These are phyloP conservation scores for Metridium senile DNA, from an alignment of 92 coral and sea anemone species.

Conservation along the genomic window DNA sequence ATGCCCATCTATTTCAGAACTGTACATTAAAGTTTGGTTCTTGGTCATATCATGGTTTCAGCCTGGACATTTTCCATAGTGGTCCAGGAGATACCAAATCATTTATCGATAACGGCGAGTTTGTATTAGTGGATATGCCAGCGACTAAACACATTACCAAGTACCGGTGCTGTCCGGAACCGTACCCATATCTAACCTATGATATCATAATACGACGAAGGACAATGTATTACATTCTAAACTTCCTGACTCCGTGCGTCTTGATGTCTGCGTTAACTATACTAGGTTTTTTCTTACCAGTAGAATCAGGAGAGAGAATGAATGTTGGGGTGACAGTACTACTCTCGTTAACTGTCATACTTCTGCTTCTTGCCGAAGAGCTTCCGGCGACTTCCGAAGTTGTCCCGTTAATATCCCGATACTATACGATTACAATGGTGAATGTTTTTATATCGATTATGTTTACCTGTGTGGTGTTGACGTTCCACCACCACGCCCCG, in stretches of 20 bases:
- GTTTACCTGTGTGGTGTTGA: constrained; percentile 84
- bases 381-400: constrained; percentile 96
- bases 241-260: constrained; percentile 83
- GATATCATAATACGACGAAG: constrained; percentile 75
- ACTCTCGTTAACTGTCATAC: constrained; percentile 78
- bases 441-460: constrained; percentile 84
- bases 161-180: constrained; percentile 89
- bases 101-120: constrained; percentile 87
- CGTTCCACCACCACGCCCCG: constrained; percentile 87
- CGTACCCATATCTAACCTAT: constrained; percentile 76
- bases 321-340: constrained; percentile 88
- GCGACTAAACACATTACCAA: constrained; percentile 67
- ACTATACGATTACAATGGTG: constrained; percentile 88
- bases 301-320: constrained; percentile 92
- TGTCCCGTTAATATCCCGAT: constrained; percentile 86
- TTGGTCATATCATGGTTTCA: constrained; percentile 86
- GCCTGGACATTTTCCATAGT: constrained; percentile 70
- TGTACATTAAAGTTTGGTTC: constrained; percentile 90
- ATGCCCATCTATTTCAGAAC: too few relatives aligned
- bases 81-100: constrained; percentile 81
- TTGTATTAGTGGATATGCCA: constrained; percentile 79
- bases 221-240: constrained; percentile 85
- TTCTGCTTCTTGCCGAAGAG: constrained; percentile 80
- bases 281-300: constrained; percentile 83
- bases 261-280: constrained; percentile 88